phyloP scores from a whole-genome alignment of 2,797 vertebrate genomes.

The Rhyacichthys aspro region DNA sequence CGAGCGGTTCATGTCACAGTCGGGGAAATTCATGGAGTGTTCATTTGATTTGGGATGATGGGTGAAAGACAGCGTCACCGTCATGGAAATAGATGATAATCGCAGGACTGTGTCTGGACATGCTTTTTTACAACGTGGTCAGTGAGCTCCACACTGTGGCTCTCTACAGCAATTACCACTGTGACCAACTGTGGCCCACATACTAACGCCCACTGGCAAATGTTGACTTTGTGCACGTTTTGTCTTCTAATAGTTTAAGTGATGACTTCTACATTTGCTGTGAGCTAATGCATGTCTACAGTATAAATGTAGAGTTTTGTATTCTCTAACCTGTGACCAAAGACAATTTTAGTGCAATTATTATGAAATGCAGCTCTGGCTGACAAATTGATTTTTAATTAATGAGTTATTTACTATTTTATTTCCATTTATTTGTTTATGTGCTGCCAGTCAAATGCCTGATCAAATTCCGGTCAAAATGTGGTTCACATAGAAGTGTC shows the following conservation, averaged over 20 bases:
- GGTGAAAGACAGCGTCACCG: slow-evolving; percentile 51
- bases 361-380: neutral
- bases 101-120: neutral
- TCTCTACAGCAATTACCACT: slow-evolving; percentile 32
- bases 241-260: neutral
- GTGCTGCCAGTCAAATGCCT: neutral
- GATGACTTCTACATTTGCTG: neutral
- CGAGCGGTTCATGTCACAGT: slow-evolving; percentile 67
- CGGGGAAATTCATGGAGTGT: slow-evolving; percentile 73
- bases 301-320: neutral
- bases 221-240: too few species aligned
- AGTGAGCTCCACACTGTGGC: slow-evolving; percentile 72
- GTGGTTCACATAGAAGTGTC: too few species aligned
- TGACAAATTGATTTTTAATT: neutral
- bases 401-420: neutral
- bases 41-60: slow-evolving; percentile 74
- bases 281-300: neutral
- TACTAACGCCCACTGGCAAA: neutral
- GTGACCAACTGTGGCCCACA: neutral
- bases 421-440: neutral
- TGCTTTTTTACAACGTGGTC: slow-evolving; percentile 31
- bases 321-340: neutral
- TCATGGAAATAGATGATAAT: slow-evolving; percentile 23
- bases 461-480: neutral
- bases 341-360: neutral